Conservation (phyloP, 2,797 vertebrate genomes). For the Acridotheres tristis region DNA sequence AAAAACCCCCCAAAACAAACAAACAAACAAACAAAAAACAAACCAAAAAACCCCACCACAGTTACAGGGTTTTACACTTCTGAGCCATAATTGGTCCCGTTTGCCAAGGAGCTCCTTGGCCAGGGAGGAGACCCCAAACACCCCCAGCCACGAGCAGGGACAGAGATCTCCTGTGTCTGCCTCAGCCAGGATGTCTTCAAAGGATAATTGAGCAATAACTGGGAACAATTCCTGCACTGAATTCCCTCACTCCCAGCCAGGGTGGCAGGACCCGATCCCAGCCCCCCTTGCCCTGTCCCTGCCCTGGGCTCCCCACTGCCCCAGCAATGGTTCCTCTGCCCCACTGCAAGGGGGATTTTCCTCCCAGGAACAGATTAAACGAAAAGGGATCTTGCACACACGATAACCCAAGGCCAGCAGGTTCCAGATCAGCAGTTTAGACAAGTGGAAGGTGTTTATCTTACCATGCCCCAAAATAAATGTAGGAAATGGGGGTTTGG, state of each 20-base stretch:
- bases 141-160: background rate
- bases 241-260: too few species aligned
- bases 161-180: background rate
- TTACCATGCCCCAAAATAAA: background rate
- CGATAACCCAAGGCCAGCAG: background rate
- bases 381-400: background rate
- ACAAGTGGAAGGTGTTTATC: background rate
- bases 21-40: too few species aligned
- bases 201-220: rapidly evolving
- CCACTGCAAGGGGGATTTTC: too few species aligned
- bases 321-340: too few species aligned
- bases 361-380: background rate
- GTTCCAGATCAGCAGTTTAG: background rate
- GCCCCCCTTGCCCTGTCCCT: too few species aligned
- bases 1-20: too few species aligned
- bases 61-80: background rate
- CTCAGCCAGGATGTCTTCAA: rapidly evolving
- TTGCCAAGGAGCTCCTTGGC: background rate
- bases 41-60: too few species aligned
- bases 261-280: too few species aligned
- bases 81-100: background rate
- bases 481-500: background rate
- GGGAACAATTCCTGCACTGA: background rate
- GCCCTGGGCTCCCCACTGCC: too few species aligned
- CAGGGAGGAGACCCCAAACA: background rate